phyloP scores from a whole-genome alignment of 2,888 invertebrate species.

The Strigamia transsilvanica region DNA sequence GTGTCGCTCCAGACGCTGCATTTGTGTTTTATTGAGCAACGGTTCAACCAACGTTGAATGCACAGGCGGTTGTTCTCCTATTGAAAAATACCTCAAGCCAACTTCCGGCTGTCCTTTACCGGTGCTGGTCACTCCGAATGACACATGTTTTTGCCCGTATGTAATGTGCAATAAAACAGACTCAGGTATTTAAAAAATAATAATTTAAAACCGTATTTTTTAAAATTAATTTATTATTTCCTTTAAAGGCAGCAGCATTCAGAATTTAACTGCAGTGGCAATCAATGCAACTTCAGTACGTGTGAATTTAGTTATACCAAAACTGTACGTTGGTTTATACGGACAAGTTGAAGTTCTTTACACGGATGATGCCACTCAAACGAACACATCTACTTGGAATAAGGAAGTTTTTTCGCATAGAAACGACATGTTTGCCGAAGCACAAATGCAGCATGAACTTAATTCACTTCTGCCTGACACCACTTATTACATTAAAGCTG shows the following conservation, averaged over 20 bases:
- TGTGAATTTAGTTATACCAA: conserved; percentile 82
- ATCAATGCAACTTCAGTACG: conserved; percentile 81
- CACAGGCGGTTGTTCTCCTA: conserved; percentile 58
- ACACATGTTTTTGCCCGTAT: conserved; percentile 58
- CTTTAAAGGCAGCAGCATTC: conserved; percentile 58
- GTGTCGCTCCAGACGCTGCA: conserved; percentile 58
- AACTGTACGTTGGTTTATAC: conserved; percentile 82
- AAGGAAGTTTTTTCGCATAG: conserved; percentile 87
- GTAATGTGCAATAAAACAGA: conserved; percentile 57
- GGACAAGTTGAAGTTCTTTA: conserved; percentile 88
- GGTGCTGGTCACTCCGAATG: conserved; percentile 58
- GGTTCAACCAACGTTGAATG: conserved; percentile 58
- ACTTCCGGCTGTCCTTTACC: conserved; percentile 59
- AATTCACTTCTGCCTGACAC: conserved; percentile 80
- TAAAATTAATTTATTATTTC: background rate
- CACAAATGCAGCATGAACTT: conserved; percentile 84
- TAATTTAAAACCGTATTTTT: background rate
- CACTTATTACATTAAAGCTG: conserved; percentile 82
- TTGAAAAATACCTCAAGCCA: conserved; percentile 58
- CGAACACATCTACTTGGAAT: conserved; percentile 71
- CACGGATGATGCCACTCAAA: conserved; percentile 69
- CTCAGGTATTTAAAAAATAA: conserved; percentile 49
- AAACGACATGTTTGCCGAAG: conserved; percentile 83
- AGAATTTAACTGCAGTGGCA: conserved; percentile 67
- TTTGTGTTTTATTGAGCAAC: conserved; percentile 58